Evolutionary conservation across 2,797 vertebrate genomes (phyloP).

Genomic region (Ctenosaura bakeri): DNA sequence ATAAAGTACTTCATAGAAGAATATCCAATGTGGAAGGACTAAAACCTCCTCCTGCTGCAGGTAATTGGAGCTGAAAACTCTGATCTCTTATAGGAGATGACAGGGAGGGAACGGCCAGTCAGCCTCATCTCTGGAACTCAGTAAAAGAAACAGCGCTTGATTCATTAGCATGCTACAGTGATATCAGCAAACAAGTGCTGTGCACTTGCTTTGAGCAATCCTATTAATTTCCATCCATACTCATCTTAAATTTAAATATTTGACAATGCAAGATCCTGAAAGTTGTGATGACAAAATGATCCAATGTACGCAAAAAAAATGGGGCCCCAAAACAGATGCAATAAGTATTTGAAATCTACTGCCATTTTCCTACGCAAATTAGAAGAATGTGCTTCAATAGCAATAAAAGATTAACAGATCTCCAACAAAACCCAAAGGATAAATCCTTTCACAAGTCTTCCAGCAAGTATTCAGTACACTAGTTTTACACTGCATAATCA

Average conservation of each 20-base stretch:
- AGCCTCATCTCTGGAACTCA: neutral
- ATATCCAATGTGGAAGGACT: neutral
- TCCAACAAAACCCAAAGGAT: neutral
- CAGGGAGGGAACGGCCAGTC: neutral
- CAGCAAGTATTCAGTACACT: neutral
- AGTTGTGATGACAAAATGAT: neutral
- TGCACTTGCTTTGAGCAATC: too few relatives aligned
- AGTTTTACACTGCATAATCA: neutral
- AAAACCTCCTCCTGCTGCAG: neutral
- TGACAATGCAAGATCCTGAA: neutral
- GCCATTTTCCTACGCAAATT: neutral
- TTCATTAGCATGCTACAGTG: neutral
- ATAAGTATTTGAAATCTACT: constrained; percentile 2
- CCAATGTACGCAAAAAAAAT: neutral
- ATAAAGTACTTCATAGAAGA: neutral
- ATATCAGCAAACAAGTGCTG: neutral
- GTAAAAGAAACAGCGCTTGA: neutral
- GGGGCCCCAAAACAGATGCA: neutral
- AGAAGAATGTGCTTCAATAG: neutral
- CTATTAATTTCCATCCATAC: neutral
- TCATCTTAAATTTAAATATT: neutral
- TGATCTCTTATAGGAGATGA: neutral
- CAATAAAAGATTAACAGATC: neutral
- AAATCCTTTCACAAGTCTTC: too few relatives aligned
- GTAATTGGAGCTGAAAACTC: neutral